Percentiles rank a stretch among this genome's conserved stretches.
Conservation (phyloP, 1,140 invertebrate species). For the Agrilus planipennis region DNA sequence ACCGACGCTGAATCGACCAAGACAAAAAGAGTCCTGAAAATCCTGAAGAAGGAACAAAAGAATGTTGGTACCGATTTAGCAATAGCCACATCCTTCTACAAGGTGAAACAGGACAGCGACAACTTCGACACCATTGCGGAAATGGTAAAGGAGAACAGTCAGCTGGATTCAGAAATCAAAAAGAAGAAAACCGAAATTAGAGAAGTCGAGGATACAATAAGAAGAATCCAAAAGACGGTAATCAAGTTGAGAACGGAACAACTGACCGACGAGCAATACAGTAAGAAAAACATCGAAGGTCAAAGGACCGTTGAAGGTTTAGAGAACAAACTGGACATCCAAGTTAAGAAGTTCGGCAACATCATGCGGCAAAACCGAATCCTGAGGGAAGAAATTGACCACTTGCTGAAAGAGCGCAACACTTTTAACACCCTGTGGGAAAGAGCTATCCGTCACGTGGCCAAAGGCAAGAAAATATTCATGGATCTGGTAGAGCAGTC, state of each 20-base stretch:
- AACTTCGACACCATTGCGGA: too few species aligned
- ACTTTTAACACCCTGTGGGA: slow-evolving; percentile 69
- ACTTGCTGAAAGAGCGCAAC: slow-evolving; percentile 58
- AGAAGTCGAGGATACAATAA: too few species aligned
- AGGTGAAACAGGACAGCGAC: too few species aligned
- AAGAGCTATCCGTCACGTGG: slow-evolving; percentile 57
- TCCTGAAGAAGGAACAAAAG: too few species aligned
- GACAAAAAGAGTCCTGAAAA: too few species aligned
- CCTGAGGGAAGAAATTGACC: slow-evolving; percentile 64
- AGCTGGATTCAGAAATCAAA: too few species aligned
- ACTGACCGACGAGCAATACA: slow-evolving; percentile 36
- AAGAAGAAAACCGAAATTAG: too few species aligned
- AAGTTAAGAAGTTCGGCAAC: slow-evolving; percentile 60
- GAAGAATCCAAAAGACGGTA: slow-evolving; percentile 28
- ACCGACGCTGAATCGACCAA: too few species aligned
- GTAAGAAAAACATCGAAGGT: slow-evolving; percentile 36
- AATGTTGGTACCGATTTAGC: too few species aligned
- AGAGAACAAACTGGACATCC: slow-evolving; percentile 58
- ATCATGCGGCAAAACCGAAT: slow-evolving; percentile 60
- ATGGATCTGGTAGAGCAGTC: slow-evolving; percentile 74
- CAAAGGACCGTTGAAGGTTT: slow-evolving; percentile 43
- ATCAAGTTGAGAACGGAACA: slow-evolving; percentile 30
- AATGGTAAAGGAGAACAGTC: too few species aligned
- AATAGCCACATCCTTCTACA: too few species aligned
- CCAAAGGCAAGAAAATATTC: slow-evolving; percentile 60